Evolutionary conservation across 2,113 vertebrate species (phyloP).

Genomic region (Rafetus swinhoei): DNA sequence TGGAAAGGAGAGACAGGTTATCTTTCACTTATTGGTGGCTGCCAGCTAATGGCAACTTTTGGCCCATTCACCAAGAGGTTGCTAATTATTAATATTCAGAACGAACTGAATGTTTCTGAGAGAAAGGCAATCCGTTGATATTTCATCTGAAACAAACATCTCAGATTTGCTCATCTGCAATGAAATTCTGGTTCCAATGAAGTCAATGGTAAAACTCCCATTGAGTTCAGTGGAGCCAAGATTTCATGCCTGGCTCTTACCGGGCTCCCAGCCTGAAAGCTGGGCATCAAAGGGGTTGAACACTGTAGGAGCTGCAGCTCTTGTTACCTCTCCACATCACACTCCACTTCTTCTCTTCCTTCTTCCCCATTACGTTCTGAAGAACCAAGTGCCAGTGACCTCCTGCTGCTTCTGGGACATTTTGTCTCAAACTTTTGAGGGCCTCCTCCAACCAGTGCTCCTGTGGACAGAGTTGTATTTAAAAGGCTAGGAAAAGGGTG

Average conservation of each 20-base stretch:
- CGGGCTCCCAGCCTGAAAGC: not conserved
- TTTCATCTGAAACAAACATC: not conserved
- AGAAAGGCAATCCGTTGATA: not conserved
- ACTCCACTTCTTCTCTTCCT: not conserved
- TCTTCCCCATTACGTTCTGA: conserved; percentile 1
- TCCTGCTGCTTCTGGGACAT: not conserved
- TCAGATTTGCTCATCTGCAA: too few species aligned
- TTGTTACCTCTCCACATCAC: not conserved
- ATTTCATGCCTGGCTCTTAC: not conserved
- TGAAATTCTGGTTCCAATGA: not conserved
- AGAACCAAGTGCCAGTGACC: not conserved
- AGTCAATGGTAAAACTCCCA: not conserved
- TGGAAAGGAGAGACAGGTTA: not conserved
- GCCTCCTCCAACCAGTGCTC: not conserved
- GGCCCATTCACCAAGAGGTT: not conserved
- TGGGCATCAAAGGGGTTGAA: not conserved
- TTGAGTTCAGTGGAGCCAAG: not conserved
- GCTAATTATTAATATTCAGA: not conserved
- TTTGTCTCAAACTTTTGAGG: not conserved
- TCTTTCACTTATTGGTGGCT: not conserved
- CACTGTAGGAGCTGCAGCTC: not conserved
- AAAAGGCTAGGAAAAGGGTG: conserved; percentile 18
- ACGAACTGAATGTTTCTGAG: not conserved
- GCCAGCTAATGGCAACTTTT: not conserved
- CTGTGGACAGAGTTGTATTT: conserved; percentile 31